Evolutionary conservation across 2,797 vertebrate species (phyloP).

Genomic region (Chelmon rostratus): DNA sequence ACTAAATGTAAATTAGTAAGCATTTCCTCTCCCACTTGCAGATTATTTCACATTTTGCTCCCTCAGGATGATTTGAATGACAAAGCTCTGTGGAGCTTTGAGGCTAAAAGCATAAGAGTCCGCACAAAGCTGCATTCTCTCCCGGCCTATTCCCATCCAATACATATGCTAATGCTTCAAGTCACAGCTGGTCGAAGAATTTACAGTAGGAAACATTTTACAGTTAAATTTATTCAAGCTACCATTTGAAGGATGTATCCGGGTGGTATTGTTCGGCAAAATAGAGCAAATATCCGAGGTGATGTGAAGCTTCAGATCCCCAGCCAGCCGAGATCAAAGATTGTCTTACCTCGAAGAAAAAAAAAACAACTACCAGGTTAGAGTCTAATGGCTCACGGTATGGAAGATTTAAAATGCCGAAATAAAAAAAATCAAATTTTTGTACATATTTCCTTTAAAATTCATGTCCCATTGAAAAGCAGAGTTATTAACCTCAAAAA

Average conservation of each 20-base stretch:
- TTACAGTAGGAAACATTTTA: conserved; percentile 51
- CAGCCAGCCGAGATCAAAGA: conserved; percentile 11
- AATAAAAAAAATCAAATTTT: background rate
- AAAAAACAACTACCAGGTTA: background rate
- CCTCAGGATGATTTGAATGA: conserved; percentile 70
- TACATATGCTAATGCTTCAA: conserved; percentile 73
- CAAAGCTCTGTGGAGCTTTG: conserved; percentile 64
- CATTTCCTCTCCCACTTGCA: conserved; percentile 46
- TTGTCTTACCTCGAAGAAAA: background rate
- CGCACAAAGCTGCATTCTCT: conserved; percentile 61
- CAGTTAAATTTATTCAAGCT: conserved; percentile 65
- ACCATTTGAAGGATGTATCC: conserved; percentile 29
- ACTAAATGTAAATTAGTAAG: conserved; percentile 62
- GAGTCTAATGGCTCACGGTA: background rate
- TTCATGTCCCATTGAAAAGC: background rate
- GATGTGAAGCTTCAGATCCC: conserved; percentile 16
- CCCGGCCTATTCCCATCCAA: conserved; percentile 52
- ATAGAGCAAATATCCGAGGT: conserved; percentile 18
- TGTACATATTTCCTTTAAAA: background rate
- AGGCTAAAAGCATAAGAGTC: conserved; percentile 59
- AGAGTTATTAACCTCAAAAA: background rate
- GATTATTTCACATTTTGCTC: conserved; percentile 60
- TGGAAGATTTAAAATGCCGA: background rate
- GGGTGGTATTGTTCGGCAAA: conserved; percentile 19
- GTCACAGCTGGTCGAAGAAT: conserved; percentile 57